Evolutionary conservation across 2,113 vertebrate species (phyloP), one percentile per base, ranked within the genome.

Genomic region (Cinclus mexicanus): DNA sequence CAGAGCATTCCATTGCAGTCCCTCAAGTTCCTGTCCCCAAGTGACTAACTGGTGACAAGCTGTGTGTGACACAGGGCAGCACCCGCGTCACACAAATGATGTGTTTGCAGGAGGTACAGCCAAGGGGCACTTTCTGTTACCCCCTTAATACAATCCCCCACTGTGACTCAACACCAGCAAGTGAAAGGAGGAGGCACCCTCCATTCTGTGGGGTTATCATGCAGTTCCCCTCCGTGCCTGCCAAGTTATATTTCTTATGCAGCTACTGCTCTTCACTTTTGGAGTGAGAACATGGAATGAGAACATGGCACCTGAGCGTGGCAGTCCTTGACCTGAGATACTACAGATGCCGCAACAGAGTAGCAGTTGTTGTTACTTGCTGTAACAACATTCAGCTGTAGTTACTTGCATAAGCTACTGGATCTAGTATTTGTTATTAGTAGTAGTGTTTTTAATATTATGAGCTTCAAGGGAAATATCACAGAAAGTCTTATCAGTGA

Each of bases 141-240:
- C 22, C 18, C 3, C 26, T 57, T n/a, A 31, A 41, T 26, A 29
- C 37, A 55, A 28, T 59, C 47, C n/a, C 33, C 13, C 60, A n/a
- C 23, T 53, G 8, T 33, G 63, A 10, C 49, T 93, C n/a, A 60
- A 57, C 28, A 57, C 16, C n/a, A 88, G 37, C 46, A 53, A 57
- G 41, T 12, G 53, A 85, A 92, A 37, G 28, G 37, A 76, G 64
- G 20, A 87, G 60, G 35, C 44, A 52, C 0, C 12, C 3, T 14
- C 12, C 8, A 7, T 8, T 20, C 28, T n/a, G 14, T 20, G 24
- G 25, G 28, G 31, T 21, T 65, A 1, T 41, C 1, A 1, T 50
- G 41, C 41, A 23, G 20, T 15, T 64, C 3, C 16, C 16, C 41
- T 67, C 50, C 0, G 0, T 53, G 28, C 21, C 37, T 10, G 2